phyloP scores from a whole-genome alignment of 2,888 invertebrate genomes.

The Eilema caniola region DNA sequence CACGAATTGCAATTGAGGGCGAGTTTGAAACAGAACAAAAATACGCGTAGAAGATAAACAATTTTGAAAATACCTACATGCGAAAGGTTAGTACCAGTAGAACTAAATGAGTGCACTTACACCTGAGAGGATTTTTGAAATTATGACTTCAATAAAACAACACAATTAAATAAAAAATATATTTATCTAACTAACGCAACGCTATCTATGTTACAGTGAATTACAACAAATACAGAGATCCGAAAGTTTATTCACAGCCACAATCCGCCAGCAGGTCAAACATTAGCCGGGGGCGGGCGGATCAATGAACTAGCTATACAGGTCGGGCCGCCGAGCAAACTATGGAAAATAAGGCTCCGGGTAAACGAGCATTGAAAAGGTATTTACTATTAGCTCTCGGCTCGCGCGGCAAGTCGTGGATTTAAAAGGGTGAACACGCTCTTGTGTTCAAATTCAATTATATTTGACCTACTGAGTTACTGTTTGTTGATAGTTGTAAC shows the following conservation, averaged over 20 bases:
- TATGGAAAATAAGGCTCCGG: not conserved
- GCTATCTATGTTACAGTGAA: too few species aligned
- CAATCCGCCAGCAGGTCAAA: not conserved
- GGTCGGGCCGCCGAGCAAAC: constrained; percentile 9
- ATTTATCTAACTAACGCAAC: not conserved
- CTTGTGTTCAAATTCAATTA: not conserved
- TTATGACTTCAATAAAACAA: too few species aligned
- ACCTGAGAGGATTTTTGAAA: too few species aligned
- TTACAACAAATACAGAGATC: not conserved
- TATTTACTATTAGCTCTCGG: constrained; percentile 7
- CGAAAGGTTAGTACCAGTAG: too few species aligned
- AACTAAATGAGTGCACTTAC: too few species aligned
- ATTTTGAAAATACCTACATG: too few species aligned
- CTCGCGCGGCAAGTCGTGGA: too few species aligned
- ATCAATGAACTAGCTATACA: not conserved
- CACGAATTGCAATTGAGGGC: too few species aligned
- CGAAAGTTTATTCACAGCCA: not conserved
- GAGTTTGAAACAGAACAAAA: too few species aligned
- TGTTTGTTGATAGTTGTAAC: not conserved
- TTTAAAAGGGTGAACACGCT: not conserved
- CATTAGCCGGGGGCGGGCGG: not conserved
- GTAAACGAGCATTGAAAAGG: constrained; percentile 7
- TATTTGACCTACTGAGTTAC: not conserved
- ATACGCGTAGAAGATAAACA: too few species aligned
- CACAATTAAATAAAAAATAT: not conserved